A percentile compares a stretch with the other conserved stretches of the same genome.
Evolutionary conservation across 1,140 invertebrate genomes (phyloP).

Genomic region (Probaryconus sp.): DNA sequence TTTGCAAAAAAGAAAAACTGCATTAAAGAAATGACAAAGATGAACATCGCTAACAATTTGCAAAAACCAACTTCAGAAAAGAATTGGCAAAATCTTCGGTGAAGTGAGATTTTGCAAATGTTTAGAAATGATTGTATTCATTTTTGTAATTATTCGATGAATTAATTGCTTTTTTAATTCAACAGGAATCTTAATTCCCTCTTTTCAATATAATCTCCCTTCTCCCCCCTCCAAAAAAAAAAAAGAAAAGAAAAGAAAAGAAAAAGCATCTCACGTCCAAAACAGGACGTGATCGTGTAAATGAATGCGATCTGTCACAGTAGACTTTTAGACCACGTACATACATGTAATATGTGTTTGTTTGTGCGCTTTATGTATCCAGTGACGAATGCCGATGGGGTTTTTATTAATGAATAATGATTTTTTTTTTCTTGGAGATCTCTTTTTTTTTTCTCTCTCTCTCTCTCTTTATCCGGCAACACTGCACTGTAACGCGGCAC

Average conservation of each 20-base stretch:
- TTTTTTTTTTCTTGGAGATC: not conserved
- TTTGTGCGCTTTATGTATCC: slow-evolving; percentile 12
- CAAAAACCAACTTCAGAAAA: no score
- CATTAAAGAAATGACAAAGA: no score
- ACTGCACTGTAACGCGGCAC: slow-evolving; percentile 56
- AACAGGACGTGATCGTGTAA: slow-evolving; percentile 18
- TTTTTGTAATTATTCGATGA: no score
- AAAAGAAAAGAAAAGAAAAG: slow-evolving; percentile 19
- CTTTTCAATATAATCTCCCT: no score
- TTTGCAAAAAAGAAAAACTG: no score
- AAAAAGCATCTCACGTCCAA: slow-evolving; percentile 4
- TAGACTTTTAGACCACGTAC: slow-evolving; percentile 12
- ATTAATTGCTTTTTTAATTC: no score
- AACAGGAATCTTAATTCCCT: no score
- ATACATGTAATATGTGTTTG: no score
- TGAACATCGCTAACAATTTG: no score
- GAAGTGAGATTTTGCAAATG: no score
- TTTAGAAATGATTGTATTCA: no score
- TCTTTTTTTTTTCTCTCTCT: not conserved
- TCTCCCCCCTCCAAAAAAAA: not conserved
- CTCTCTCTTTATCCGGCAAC: slow-evolving; percentile 49
- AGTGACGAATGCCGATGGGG: not conserved
- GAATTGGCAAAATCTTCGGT: no score
- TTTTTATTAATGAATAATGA: not conserved
- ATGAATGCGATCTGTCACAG: slow-evolving; percentile 29